Percentiles rank a stretch among this genome's conserved stretches.
Evolutionary conservation across 2,797 vertebrate species (phyloP).

Genomic region (Mus spretus): DNA sequence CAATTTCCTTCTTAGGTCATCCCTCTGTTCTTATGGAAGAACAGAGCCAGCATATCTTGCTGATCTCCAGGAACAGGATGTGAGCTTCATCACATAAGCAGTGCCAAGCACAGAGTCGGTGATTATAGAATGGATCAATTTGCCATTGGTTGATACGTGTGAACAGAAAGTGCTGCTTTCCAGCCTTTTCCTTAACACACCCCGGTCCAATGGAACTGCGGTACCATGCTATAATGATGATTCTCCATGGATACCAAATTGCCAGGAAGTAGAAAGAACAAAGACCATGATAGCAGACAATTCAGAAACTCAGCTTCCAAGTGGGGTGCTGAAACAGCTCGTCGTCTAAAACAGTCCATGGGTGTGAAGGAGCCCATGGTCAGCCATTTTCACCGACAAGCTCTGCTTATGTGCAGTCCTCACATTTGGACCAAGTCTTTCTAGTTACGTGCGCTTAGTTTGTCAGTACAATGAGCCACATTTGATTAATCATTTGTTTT

Average conservation of each 20-base stretch:
- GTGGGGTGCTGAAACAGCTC: neutral
- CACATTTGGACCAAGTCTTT: neutral
- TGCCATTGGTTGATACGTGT: neutral
- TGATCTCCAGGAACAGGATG: neutral
- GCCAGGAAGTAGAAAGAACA: neutral
- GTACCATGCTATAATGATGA: neutral
- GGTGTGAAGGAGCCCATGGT: rapidly evolving
- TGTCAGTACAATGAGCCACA: neutral
- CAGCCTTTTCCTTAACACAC: neutral
- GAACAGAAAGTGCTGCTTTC: neutral
- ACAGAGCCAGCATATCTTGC: neutral
- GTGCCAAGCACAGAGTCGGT: no score
- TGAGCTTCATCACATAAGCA: neutral
- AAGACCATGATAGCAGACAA: neutral
- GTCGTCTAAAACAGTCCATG: neutral
- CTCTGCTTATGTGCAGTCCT: neutral
- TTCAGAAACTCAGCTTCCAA: neutral
- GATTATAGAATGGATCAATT: neutral
- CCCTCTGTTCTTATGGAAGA: neutral
- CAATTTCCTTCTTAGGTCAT: neutral
- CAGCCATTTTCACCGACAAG: neutral
- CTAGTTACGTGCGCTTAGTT: conserved; percentile 31
- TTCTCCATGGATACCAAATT: conserved; percentile 45
- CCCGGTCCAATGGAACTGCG: neutral
- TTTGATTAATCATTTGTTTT: neutral